Evolutionary conservation across 2,113 vertebrate species (phyloP), one percentile per base, ranked within the genome.

Genomic region (Clinocottus analis): DNA sequence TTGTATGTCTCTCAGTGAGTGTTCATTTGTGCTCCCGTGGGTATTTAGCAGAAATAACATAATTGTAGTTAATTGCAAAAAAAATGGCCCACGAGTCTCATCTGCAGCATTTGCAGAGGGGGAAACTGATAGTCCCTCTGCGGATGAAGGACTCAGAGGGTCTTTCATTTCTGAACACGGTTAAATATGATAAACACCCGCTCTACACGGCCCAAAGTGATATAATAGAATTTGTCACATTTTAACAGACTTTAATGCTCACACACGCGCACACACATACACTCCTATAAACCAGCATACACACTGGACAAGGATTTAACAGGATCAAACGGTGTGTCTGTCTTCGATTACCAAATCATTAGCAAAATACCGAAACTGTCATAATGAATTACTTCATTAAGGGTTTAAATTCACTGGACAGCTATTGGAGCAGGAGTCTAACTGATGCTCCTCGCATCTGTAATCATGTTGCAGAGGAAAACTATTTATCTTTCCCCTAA

Each of bases 11-110:
- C 53, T 25, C 53, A 27, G 11, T 69, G 53, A 39, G 37, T 45
- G 17, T 35, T 47, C 16, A 64, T 61, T 75, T 70, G 23, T 23
- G 33, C 8, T 69, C 31, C 27, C 6, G 31, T 0, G 29, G 33
- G 59, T 41, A 53, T 75, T 83, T 27, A 59, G 25, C 7, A 17
- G 23, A 29, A 84, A 89, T 87, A 85, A 60, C 82, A 85, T 87
- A 89, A 92, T 90, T 93, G 75, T 69, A 51, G 47, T 63, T 87
- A 89, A 89, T 92, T 87, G 69, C 43, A 55, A 60, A 45, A 37
- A 61, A 90, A 90, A 87, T 43, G 39, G 64, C 45, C 39, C 49
- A 5, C 6, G 33, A 73, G 80, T 17, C 64, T 82, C 75, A 74
- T 87, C 60, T 76, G 79, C 60, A 45, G 25, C 2, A 7, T 35